phyloP scores from a whole-genome alignment of 2,797 vertebrate genomes.

The Salmo trutta region DNA sequence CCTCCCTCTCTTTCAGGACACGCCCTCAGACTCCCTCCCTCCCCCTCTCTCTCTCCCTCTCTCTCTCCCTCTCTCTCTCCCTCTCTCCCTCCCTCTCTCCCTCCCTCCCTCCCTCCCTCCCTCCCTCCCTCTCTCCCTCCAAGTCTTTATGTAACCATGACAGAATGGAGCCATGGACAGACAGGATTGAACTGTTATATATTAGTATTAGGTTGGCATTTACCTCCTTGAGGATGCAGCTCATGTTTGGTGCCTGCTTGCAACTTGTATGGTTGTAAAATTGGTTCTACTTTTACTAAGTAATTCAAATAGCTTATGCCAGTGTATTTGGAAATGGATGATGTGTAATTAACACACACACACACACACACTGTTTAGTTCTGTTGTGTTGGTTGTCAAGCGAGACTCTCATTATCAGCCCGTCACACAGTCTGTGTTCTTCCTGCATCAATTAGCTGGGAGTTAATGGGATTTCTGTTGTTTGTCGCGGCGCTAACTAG shows the following conservation, averaged over 20 bases:
- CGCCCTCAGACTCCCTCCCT: too few relatives aligned
- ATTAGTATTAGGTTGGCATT: neutral
- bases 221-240: neutral
- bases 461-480: conserved; percentile 12
- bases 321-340: neutral
- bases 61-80: neutral
- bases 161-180: neutral
- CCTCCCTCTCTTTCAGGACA: neutral
- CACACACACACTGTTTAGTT: neutral
- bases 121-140: neutral
- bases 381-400: neutral
- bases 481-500: conserved; percentile 15
- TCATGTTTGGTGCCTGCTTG: neutral
- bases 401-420: neutral
- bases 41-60: neutral
- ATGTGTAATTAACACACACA: too few relatives aligned
- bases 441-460: neutral
- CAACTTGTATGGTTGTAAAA: too few relatives aligned
- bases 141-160: neutral
- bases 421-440: neutral
- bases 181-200: neutral
- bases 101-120: neutral
- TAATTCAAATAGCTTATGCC: neutral
- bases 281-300: too few relatives aligned
- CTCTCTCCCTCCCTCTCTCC: neutral